Evolutionary conservation across 2,888 invertebrate genomes (phyloP), one percentile per base, ranked within the genome.

Genomic region (Nasonia oneida): DNA sequence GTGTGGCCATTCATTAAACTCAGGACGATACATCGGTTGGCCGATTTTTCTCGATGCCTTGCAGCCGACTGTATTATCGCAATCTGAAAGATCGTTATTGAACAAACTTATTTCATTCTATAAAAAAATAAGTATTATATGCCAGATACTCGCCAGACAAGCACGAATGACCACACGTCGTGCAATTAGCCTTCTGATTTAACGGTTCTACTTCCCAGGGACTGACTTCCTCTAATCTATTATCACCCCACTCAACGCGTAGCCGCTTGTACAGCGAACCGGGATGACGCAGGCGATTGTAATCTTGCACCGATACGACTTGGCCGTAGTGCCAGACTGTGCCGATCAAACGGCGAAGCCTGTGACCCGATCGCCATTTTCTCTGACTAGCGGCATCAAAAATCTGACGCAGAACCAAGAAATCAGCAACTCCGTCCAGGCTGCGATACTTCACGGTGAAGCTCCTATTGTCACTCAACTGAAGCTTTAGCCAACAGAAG

Each of bases 291-390:
- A 95, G 37, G 4, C 3, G 94, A 86, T 95, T 95, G 37, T 96
- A 94, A 0, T 97, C 95, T 89, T 95, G 95, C 84, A 96, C 95
- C 0, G 95, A 94, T 88, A 95, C 95, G 61, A 98, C 96, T 85
- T 95, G 95, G 0, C 99, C 99, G 92, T 97, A 96, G 98, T 98
- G 99, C 99, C 99, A 99, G 77, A 96, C 96, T 92, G 98, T 98
- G 92, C 99, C 98, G 89, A 99, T 98, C 95, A 98, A 97, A 91
- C 98, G 98, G n/a, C 98, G 96, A 94, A 98, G 97, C 85, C 96
- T 95, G 93, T 96, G 96, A 67, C 97, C 97, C 83, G 95, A 94
- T 88, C 96, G 95, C 98, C 98, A 99, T 89, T 96, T 95, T 39
- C 98, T 94, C 33, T 95, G 95, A 87, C 97, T 95, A 0, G 98